Conservation (phyloP, 2,888 invertebrate genomes). For the Agrypnus murinus region DNA sequence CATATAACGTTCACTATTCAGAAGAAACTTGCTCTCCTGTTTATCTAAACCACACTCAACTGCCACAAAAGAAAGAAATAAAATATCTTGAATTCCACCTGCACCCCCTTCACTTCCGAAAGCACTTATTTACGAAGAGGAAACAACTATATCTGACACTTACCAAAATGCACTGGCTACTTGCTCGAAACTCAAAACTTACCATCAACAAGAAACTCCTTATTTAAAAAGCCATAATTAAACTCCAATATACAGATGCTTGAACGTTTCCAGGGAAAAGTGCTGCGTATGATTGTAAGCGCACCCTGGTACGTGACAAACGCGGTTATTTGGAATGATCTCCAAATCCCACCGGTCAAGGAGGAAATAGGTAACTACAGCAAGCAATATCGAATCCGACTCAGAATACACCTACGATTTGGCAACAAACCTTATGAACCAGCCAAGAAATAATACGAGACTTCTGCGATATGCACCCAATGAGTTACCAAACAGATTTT, state of each 20-base stretch:
- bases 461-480: constrained; percentile 27
- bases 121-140: constrained; percentile 12
- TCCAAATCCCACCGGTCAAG: constrained; percentile 13
- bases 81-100: constrained; percentile 6
- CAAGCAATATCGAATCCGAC: constrained; percentile 28
- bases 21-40: constrained; percentile 9
- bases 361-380: constrained; percentile 27
- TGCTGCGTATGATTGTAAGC: too few relatives aligned
- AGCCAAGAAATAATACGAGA: constrained; percentile 27
- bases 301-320: constrained; percentile 25
- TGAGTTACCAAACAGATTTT: constrained; percentile 26
- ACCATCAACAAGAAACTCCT: constrained; percentile 17
- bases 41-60: constrained; percentile 7
- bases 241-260: constrained; percentile 24
- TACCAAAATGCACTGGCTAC: constrained; percentile 15
- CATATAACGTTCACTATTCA: constrained; percentile 34
- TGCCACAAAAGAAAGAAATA: constrained; percentile 5
- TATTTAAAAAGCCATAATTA: constrained; percentile 23
- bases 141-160: constrained; percentile 8
- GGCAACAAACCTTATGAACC: constrained; percentile 44
- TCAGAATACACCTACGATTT: constrained; percentile 39
- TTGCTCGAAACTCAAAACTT: constrained; percentile 26
- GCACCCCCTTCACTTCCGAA: constrained; percentile 1
- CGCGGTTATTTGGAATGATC: constrained; percentile 17
- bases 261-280: constrained; percentile 25